phyloP scores from a whole-genome alignment of 2,113 vertebrate species.

The Spea multiplicata region DNA sequence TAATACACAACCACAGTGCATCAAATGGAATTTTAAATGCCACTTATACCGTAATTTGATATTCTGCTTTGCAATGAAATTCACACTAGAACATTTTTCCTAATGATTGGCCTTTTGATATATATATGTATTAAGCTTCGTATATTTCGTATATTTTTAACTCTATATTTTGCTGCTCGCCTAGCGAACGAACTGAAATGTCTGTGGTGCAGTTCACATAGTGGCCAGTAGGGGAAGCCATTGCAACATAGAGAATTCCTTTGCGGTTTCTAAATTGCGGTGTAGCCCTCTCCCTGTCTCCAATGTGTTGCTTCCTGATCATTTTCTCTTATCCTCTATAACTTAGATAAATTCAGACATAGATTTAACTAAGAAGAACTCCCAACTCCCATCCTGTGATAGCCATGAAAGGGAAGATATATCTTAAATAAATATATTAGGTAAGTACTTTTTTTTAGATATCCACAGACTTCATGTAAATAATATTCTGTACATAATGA shows the following conservation, averaged over 20 bases:
- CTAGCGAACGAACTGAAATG: no score
- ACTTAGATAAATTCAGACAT: not conserved
- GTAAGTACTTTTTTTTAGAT: not conserved
- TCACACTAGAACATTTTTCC: no score
- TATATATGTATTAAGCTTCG: no score
- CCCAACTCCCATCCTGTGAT: not conserved
- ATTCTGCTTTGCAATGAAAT: no score
- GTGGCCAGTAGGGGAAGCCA: not conserved
- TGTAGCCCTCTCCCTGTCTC: slow-evolving; percentile 5
- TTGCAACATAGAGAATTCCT: not conserved
- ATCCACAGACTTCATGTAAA: no score
- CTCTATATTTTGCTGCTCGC: no score
- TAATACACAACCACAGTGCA: no score
- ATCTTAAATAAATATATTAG: not conserved
- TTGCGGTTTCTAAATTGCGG: not conserved
- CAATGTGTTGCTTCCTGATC: not conserved
- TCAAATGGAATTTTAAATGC: no score
- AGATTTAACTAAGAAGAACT: slow-evolving; percentile 20
- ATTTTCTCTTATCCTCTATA: not conserved
- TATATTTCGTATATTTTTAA: no score
- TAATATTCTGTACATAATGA: no score
- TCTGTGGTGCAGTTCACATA: not conserved
- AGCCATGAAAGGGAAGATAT: slow-evolving; percentile 1
- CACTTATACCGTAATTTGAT: no score
- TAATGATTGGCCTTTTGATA: no score